Evolutionary conservation across 2,888 invertebrate genomes (phyloP).

Genomic region (Hemicrepidius hirtus): DNA sequence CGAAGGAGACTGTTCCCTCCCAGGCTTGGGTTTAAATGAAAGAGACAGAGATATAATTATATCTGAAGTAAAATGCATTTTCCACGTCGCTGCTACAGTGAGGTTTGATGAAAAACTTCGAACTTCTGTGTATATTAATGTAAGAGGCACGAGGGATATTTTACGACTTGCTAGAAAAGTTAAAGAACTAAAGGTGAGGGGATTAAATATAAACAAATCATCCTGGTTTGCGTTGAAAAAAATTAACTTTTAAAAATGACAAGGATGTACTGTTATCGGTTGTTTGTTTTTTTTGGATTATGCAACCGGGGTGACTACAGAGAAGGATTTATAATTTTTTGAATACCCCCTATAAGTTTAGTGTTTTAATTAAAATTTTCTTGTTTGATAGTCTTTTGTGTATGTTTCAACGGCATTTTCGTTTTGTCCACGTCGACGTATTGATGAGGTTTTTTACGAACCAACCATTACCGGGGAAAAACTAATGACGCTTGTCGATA

Average conservation of each 20-base stretch:
- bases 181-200: conserved; percentile 78
- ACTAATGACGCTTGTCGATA: conserved; percentile 63
- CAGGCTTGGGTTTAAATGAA: conserved; percentile 74
- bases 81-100: conserved; percentile 86
- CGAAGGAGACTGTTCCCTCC: conserved; percentile 74
- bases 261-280: not conserved
- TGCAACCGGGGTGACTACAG: too few species aligned
- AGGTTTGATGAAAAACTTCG: conserved; percentile 83
- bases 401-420: conserved; percentile 64
- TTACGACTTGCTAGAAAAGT: conserved; percentile 79
- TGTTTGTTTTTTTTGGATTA: conserved; percentile 64
- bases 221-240: too few species aligned
- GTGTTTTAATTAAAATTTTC: not conserved
- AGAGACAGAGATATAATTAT: conserved; percentile 72
- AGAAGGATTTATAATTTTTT: too few species aligned
- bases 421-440: conserved; percentile 58
- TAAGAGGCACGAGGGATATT: conserved; percentile 79
- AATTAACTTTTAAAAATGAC: too few species aligned
- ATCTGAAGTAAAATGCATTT: conserved; percentile 78
- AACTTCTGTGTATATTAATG: conserved; percentile 81
- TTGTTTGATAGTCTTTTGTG: conserved; percentile 54
- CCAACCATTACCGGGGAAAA: conserved; percentile 72
- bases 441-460: conserved; percentile 71
- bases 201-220: not conserved
- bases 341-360: too few species aligned